A percentile compares a stretch with the other conserved stretches of the same genome.
phyloP scores from a whole-genome alignment of 64 coral and sea anemone species.

The Acropora tenuis region DNA sequence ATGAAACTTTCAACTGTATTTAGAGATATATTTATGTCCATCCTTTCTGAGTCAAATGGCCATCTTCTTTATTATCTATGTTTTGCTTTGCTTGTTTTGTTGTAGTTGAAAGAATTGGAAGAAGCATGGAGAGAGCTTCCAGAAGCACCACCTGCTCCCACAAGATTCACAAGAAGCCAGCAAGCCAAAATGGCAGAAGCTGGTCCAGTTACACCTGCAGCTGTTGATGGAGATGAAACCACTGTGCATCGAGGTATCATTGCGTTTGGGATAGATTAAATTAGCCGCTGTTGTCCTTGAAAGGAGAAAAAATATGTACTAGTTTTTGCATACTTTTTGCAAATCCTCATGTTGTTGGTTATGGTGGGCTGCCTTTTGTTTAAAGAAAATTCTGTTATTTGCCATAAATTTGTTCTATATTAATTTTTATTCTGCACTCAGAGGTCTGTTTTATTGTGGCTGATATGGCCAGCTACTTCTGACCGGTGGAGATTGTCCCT shows the following conservation, averaged over 20 bases:
- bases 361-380: too few relatives aligned
- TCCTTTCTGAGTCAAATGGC: neutral
- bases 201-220: slow-evolving; percentile 43
- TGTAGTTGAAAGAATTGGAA: slow-evolving; percentile 89
- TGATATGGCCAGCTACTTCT: too few relatives aligned
- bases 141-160: slow-evolving; percentile 73
- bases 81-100: neutral
- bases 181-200: slow-evolving; percentile 79
- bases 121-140: slow-evolving; percentile 86
- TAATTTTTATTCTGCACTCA: too few relatives aligned
- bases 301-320: too few relatives aligned
- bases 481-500: too few relatives aligned
- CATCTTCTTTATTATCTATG: neutral
- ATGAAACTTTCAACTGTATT: too few relatives aligned
- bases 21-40: neutral
- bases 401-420: too few relatives aligned
- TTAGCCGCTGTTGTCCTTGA: too few relatives aligned
- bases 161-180: slow-evolving; percentile 83
- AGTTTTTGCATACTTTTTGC: too few relatives aligned
- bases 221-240: slow-evolving; percentile 1
- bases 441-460: too few relatives aligned
- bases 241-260: neutral
- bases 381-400: too few relatives aligned
- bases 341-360: too few relatives aligned
- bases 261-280: neutral